Evolutionary conservation across 2,113 vertebrate genomes (phyloP), one percentile per base, ranked within the genome.

Genomic region (Emydura subglobosa): DNA sequence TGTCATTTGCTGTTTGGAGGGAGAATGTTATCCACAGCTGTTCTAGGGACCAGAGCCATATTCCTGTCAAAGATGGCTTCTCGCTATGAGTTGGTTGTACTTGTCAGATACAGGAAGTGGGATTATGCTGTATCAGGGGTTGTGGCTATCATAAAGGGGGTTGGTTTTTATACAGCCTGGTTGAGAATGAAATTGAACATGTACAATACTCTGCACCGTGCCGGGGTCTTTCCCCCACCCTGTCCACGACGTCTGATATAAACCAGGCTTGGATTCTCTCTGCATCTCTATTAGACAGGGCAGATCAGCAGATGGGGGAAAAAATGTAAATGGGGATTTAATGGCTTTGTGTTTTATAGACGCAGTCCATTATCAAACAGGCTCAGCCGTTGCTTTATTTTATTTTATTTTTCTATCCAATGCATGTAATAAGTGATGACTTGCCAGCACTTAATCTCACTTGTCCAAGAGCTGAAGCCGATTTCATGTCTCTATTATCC

Each of bases 131-230:
- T 4, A 53, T 89, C 72, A 87, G 86, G 92, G 85, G 91, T 93
- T 44, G 83, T 65, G 89, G 54, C 91, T 92, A 90, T 94, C 79
- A 53, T 88, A 91, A 95, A 94, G 55, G 2, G 81, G 54, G 83
- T 94, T 94, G 94, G 87, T 39, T 57, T 24, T 3, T 4, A n/a
- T 79, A 31, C 74, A 25, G 49, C 49, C 29, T 83, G 86, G 80
- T 91, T 92, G 94, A 95, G 95, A 31, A 85, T 96, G 97, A 96
- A 96, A 93, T 87, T 79, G 95, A 97, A 97, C 95, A 93, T 42
- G 89, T 93, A 91, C 78, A n/a, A 57, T 84, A 22, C 88, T 55
- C 81, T 82, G 90, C 6, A 1, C 54, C 12, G 55, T 42, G 78
- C 22, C 47, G 87, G 94, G 95, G 94, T 85, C 1, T 50, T 79